Base-by-base conservation (phyloP, 92 coral and sea anemone genomes). In the Epizoanthus fatuus region DNA sequence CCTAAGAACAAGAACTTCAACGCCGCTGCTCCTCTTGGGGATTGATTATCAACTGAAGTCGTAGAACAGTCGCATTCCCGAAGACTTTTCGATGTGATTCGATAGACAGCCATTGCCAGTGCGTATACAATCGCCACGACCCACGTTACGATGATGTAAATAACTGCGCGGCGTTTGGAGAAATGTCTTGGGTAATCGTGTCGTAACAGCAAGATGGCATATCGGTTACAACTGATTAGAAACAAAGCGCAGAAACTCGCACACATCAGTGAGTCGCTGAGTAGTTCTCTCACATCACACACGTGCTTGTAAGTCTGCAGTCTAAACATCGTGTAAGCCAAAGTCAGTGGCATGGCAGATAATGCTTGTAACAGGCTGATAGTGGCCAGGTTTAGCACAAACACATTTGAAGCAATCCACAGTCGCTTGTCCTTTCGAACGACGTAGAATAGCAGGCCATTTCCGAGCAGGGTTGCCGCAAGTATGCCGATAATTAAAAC, bases 1-100 rank as follows among this genome's bases (percentile, higher is more conserved):
- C 95, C 98, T 7, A 86, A 86, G 7, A 92, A 93, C 39, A 93
- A 47, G 55, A 94, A 84, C 63, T 94, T 91, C 8, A 83, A 40
- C 5, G 93, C 90, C 0, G 98, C 98, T 7, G 89, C 86, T 0
- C 88, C 88, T 65, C 93, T 74, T 2, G 98, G 91, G 22, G 82
- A 77, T 10, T 42, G 69, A 39, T 16, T 77, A 52, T 81, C 85
- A 15, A 40, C 69, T 72, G 22, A 77, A 7, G 62, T 29, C 3
- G 74, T 38, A 25, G 65, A 75, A 29, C 93, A 90, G 29, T 90
- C 84, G 90, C 73, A 90, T 7, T 89, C 89, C n/a, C 80, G 63
- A 15, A 63, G 82, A 35, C 3, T 62, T 59, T 59, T 49, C 52
- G 86, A 79, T 3, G 44, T 44, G 58, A 44, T 60, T 39, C 81